phyloP scores from a whole-genome alignment of 2,888 invertebrate species.

The Agonopterix arenella region DNA sequence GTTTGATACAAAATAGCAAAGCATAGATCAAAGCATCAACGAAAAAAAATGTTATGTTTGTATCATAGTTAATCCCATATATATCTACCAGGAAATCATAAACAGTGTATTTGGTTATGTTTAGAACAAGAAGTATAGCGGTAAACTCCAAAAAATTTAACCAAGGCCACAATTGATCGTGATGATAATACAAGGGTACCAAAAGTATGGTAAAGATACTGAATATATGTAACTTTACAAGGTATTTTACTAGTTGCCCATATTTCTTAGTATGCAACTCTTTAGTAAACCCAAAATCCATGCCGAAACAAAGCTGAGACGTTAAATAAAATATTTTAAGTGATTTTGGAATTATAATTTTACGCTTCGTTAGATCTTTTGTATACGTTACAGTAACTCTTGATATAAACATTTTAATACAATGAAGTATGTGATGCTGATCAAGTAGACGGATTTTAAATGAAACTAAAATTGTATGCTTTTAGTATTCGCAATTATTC shows the following conservation, averaged over 20 bases:
- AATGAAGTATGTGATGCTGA: too few relatives aligned
- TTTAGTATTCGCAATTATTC: too few relatives aligned
- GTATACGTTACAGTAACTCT: background rate
- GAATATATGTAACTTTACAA: background rate
- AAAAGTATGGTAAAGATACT: background rate
- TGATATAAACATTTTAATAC: too few relatives aligned
- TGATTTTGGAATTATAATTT: background rate
- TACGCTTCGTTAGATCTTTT: background rate
- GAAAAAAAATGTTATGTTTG: too few relatives aligned
- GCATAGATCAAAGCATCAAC: too few relatives aligned
- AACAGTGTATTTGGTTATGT: conserved; percentile 1
- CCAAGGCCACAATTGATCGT: background rate
- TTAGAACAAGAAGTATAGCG: conserved; percentile 1
- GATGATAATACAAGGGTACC: background rate
- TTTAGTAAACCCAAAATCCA: conserved; percentile 2
- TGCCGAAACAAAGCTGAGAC: conserved; percentile 2
- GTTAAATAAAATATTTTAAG: background rate
- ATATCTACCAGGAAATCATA: conserved; percentile 5
- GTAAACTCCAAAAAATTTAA: conserved; percentile 1
- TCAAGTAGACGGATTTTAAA: too few relatives aligned
- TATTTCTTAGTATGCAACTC: background rate
- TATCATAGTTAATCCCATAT: too few relatives aligned
- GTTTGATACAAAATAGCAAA: too few relatives aligned
- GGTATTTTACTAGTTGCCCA: too few relatives aligned
- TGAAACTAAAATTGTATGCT: background rate